These are phyloP conservation scores for Ranitomeya variabilis DNA, from an alignment of 2,113 vertebrate species.

Conservation along the genomic window DNA sequence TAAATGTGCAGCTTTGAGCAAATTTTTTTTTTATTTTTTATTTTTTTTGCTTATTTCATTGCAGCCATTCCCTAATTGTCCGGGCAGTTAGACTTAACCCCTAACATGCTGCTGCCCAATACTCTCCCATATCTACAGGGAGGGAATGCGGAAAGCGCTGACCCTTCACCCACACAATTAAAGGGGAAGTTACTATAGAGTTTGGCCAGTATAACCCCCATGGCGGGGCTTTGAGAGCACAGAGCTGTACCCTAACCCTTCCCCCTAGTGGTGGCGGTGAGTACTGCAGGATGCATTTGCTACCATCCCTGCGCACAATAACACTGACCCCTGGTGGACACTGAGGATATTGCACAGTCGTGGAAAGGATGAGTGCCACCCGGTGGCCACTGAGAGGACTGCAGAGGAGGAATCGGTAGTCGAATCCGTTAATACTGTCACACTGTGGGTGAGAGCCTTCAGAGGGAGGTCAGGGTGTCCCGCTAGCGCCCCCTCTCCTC, in stretches of 20 bases:
- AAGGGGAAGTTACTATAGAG: background rate
- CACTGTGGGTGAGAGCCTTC: background rate
- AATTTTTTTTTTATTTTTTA: background rate
- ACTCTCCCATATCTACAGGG: constrained; percentile 32
- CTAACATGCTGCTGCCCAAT: constrained; percentile 50
- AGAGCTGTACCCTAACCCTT: background rate
- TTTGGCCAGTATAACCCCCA: background rate
- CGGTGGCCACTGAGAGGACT: constrained; percentile 17
- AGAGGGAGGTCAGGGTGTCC: background rate
- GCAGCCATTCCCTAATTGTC: constrained; percentile 46
- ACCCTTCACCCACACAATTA: constrained; percentile 17
- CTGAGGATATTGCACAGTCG: constrained; percentile 5
- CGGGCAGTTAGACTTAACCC: constrained; percentile 46
- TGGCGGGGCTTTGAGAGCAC: background rate
- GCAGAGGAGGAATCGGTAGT: background rate
- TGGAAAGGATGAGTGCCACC: background rate
- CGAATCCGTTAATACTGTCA: constrained; percentile 44
- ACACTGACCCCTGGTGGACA: constrained; percentile 35
- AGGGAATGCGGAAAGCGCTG: background rate
- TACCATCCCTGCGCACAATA: background rate
- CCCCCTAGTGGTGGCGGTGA: constrained; percentile 1
- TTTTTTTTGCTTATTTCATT: constrained; percentile 20
- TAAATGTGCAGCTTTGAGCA: constrained; percentile 30
- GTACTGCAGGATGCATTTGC: background rate
- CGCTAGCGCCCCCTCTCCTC: background rate